phyloP scores from a whole-genome alignment of 2,888 invertebrate species.

The Craniophora ligustri region DNA sequence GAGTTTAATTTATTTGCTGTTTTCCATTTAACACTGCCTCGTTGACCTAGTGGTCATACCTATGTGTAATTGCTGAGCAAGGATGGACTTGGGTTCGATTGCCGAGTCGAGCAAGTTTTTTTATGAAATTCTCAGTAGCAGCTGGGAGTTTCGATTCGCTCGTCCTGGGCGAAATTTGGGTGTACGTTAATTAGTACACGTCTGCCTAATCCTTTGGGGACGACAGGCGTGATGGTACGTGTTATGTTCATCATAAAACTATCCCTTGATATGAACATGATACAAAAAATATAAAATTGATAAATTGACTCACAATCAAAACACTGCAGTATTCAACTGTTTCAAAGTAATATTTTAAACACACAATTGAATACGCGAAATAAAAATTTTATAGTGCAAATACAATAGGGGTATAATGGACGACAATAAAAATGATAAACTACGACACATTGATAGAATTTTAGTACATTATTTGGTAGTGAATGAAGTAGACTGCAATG shows the following conservation, averaged over 20 bases:
- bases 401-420: slow-evolving; percentile 56
- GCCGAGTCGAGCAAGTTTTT: no score
- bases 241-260: no score
- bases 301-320: slow-evolving; percentile 21
- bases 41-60: no score
- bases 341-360: slow-evolving; percentile 29
- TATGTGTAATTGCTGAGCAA: no score
- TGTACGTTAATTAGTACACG: no score
- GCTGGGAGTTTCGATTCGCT: no score
- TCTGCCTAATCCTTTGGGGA: no score
- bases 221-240: no score
- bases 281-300: neutral
- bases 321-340: slow-evolving; percentile 5
- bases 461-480: slow-evolving; percentile 45
- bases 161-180: no score
- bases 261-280: no score
- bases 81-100: no score
- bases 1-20: slow-evolving; percentile 9
- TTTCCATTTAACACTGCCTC: neutral
- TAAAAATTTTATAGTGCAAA: slow-evolving; percentile 53
- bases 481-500: slow-evolving; percentile 65
- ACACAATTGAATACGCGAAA: slow-evolving; percentile 37
- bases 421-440: slow-evolving; percentile 69
- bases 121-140: no score
- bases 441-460: slow-evolving; percentile 57